Conservation (phyloP, 1,140 invertebrate species). For the Neelides sp. region DNA sequence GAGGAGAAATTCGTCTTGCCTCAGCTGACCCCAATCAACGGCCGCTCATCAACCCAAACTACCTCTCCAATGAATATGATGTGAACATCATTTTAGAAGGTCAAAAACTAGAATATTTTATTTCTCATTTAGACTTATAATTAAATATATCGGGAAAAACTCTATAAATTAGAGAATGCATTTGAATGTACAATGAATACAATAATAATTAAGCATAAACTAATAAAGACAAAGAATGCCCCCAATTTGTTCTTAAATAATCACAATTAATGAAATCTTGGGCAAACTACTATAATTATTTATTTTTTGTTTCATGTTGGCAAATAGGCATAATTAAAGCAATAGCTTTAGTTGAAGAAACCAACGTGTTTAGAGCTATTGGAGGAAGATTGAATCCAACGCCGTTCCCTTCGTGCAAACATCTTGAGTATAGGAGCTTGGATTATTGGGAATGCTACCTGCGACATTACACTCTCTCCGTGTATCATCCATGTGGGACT, state of each 20-base stretch:
- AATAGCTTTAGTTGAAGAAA: slow-evolving; percentile 22
- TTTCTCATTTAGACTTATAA: neutral
- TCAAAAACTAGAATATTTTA: neutral
- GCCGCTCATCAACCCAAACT: slow-evolving; percentile 33
- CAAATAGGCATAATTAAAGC: slow-evolving; percentile 16
- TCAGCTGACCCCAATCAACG: slow-evolving; percentile 26
- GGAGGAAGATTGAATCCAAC: slow-evolving; percentile 10
- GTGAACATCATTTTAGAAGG: slow-evolving; percentile 32
- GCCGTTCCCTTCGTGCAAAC: slow-evolving; percentile 32
- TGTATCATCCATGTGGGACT: slow-evolving; percentile 37
- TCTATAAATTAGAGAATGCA: too few species aligned
- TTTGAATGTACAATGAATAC: too few species aligned
- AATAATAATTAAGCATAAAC: too few species aligned
- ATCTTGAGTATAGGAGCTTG: slow-evolving; percentile 25
- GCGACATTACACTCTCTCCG: slow-evolving; percentile 28
- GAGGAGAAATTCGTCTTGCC: slow-evolving; percentile 29
- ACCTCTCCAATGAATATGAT: slow-evolving; percentile 31
- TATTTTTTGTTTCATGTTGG: neutral
- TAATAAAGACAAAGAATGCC: too few species aligned
- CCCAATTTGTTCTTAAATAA: neutral
- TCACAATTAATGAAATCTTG: neutral
- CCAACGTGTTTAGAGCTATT: slow-evolving; percentile 21
- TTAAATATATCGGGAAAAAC: neutral
- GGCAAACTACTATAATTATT: neutral
- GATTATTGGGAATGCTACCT: slow-evolving; percentile 34